A percentile compares a stretch with the other conserved stretches of the same genome.
Evolutionary conservation across 2,113 vertebrate species (phyloP).

Genomic region (Oplegnathus fasciatus): DNA sequence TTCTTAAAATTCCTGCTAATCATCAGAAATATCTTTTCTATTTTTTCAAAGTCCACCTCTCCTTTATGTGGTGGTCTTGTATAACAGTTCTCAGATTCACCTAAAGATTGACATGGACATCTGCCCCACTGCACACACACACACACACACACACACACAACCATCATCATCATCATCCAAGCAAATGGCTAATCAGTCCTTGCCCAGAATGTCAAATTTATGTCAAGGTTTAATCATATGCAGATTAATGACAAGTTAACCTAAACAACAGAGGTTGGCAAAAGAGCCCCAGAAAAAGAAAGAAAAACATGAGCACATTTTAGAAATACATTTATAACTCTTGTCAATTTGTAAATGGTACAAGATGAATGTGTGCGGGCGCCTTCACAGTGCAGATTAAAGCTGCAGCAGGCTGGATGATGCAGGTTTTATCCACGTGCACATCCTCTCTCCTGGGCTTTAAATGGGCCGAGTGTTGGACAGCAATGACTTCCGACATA

Average conservation of each 20-base stretch:
- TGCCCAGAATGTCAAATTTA: constrained; percentile 68
- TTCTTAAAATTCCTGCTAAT: constrained; percentile 59
- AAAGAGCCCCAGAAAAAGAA: constrained; percentile 13
- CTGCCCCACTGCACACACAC: constrained; percentile 23
- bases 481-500: constrained; percentile 82
- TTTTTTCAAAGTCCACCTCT: constrained; percentile 48
- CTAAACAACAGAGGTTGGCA: constrained; percentile 58
- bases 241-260: constrained; percentile 79
- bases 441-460: constrained; percentile 61
- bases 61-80: constrained; percentile 62
- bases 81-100: constrained; percentile 67
- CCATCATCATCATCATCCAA: constrained; percentile 49
- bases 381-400: constrained; percentile 8
- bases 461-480: constrained; percentile 60
- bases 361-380: constrained; percentile 27
- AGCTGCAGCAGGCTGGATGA: constrained; percentile 28
- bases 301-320: constrained; percentile 35
- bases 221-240: constrained; percentile 76
- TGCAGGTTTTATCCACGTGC: constrained; percentile 41
- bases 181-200: constrained; percentile 75
- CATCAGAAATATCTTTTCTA: constrained; percentile 32
- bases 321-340: constrained; percentile 27
- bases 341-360: constrained; percentile 19
- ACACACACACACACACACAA: constrained; percentile 25
- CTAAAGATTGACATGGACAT: constrained; percentile 65